phyloP scores from a whole-genome alignment of 2,113 vertebrate genomes.

The Pangasianodon hypophthalmus region DNA sequence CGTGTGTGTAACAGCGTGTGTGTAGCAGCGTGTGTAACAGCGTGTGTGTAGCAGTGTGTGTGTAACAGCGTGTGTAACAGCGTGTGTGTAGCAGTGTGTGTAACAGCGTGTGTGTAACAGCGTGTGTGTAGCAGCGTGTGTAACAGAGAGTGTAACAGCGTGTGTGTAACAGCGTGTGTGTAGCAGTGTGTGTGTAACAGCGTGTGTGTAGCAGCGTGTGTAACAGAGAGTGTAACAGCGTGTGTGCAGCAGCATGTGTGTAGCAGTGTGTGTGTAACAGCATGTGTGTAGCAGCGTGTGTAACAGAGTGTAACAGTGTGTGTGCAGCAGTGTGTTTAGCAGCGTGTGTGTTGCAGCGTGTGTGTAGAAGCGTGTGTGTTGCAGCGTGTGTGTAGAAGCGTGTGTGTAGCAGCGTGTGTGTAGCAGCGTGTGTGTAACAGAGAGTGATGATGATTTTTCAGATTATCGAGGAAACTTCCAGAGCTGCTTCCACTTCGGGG shows the following conservation, averaged over 20 bases:
- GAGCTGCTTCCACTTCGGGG: conserved; percentile 90
- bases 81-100: not conserved
- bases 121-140: not conserved
- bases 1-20: not conserved
- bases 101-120: not conserved
- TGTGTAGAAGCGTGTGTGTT: not conserved
- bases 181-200: not conserved
- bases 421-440: not conserved
- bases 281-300: not conserved
- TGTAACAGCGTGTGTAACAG: too few relatives aligned
- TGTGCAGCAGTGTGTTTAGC: too few relatives aligned
- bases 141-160: too few relatives aligned
- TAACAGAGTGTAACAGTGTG: not conserved
- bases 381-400: not conserved
- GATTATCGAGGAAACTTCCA: conserved; percentile 97
- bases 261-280: not conserved
- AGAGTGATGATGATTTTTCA: conserved; percentile 55
- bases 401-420: not conserved
- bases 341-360: not conserved
- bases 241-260: not conserved
- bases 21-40: not conserved
- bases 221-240: too few relatives aligned
- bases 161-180: not conserved
- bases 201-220: not conserved
- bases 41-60: not conserved